These are phyloP conservation scores for Andricus quercusramuli DNA, from an alignment of 2,888 invertebrate species.

Conservation along the genomic window DNA sequence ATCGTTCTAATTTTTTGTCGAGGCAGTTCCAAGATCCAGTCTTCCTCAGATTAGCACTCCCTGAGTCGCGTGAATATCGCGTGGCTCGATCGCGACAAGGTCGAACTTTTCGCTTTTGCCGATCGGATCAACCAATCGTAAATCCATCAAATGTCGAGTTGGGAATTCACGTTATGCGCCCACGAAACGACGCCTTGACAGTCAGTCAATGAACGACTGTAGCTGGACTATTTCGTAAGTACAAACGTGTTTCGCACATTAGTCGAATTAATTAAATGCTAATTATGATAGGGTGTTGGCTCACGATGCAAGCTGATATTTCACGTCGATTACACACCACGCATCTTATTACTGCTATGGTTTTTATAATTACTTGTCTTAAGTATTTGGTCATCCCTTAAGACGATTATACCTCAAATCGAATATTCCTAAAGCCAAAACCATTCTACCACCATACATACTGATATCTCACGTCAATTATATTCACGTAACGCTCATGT, in stretches of 20 bases:
- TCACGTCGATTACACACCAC: constrained; percentile 50
- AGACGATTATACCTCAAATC: too few relatives aligned
- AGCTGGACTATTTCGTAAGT: constrained; percentile 60
- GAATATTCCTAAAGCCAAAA: too few relatives aligned
- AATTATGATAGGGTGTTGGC: constrained; percentile 69
- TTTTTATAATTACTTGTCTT: constrained; percentile 11
- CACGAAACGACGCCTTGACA: constrained; percentile 36
- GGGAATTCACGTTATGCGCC: constrained; percentile 39
- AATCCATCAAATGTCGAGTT: constrained; percentile 56
- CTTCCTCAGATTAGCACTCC: constrained; percentile 25
- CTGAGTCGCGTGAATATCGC: constrained; percentile 49
- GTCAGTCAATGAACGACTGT: constrained; percentile 22
- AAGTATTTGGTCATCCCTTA: too few relatives aligned
- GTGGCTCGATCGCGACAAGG: constrained; percentile 36
- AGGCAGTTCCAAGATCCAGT: not conserved
- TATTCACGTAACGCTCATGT: constrained; percentile 60
- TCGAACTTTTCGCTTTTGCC: constrained; percentile 38
- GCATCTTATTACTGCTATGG: constrained; percentile 64
- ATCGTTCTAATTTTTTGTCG: constrained; percentile 1
- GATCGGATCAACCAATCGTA: constrained; percentile 48
- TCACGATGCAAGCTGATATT: constrained; percentile 65
- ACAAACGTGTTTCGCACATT: constrained; percentile 72
- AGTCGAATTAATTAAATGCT: constrained; percentile 75
- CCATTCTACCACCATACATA: constrained; percentile 58
- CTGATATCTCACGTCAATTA: constrained; percentile 57